A percentile compares a stretch with the other conserved stretches of the same genome.
Evolutionary conservation across 2,113 vertebrate genomes (phyloP).

Genomic region (Zootoca vivipara): DNA sequence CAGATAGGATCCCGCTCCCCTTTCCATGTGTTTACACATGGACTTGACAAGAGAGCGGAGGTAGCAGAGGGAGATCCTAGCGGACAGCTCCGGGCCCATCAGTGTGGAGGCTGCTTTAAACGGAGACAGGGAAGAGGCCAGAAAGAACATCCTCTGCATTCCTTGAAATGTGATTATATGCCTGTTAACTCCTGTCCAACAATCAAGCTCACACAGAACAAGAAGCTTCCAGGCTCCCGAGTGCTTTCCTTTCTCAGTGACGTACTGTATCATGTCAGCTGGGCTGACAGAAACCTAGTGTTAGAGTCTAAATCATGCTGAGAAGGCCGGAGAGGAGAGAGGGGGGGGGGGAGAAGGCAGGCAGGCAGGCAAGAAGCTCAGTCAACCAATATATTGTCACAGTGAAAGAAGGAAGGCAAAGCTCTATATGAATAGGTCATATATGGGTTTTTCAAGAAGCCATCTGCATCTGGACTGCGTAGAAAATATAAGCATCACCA

Average conservation of each 20-base stretch:
- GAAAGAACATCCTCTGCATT: conserved; percentile 35
- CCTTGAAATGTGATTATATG: conserved; percentile 57
- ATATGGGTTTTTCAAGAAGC: neutral
- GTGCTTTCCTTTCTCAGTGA: conserved; percentile 44
- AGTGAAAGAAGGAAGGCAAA: neutral
- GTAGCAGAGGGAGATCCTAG: neutral
- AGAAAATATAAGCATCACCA: neutral
- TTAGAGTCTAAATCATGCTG: conserved; percentile 35
- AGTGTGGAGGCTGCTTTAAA: neutral
- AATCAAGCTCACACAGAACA: conserved; percentile 31
- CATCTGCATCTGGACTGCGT: neutral
- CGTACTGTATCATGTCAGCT: conserved; percentile 40
- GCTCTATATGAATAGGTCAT: neutral
- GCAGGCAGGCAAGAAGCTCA: conserved; percentile 10
- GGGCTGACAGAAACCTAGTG: conserved; percentile 57
- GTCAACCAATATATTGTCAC: neutral
- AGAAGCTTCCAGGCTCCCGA: conserved; percentile 31
- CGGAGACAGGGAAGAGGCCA: neutral
- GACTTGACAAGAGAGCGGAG: neutral
- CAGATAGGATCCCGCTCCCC: neutral
- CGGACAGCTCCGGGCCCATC: neutral
- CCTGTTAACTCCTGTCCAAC: conserved; percentile 52
- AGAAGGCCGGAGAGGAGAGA: neutral
- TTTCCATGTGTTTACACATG: neutral
- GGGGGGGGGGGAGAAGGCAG: neutral